phyloP scores from a whole-genome alignment of 2,797 vertebrate genomes.

The Hylomyscus alleni region DNA sequence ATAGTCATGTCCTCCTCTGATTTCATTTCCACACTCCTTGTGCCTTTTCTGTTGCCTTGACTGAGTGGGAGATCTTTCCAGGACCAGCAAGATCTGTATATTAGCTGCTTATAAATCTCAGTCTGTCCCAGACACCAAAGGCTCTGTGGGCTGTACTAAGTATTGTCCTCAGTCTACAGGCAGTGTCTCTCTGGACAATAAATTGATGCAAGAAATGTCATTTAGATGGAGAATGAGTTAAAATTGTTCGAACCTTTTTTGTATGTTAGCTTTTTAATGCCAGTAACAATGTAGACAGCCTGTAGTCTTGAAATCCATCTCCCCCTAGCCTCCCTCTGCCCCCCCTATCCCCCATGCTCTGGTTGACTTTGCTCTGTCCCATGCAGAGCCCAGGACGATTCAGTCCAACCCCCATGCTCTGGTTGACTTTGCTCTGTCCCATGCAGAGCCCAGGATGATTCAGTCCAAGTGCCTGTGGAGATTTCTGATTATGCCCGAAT shows the following conservation, averaged over 20 bases:
- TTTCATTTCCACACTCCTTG: not conserved
- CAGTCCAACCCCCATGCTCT: not conserved
- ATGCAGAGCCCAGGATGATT: not conserved
- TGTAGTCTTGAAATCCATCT: not conserved
- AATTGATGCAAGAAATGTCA: not conserved
- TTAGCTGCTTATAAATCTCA: not conserved
- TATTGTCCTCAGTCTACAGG: not conserved
- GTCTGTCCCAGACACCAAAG: not conserved
- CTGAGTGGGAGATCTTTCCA: not conserved
- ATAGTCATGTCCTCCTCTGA: not conserved
- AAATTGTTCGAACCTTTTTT: not conserved
- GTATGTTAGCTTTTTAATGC: not conserved
- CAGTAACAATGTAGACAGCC: not conserved
- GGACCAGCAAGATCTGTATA: not conserved
- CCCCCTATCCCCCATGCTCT: accelerated
- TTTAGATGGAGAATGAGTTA: slow-evolving; percentile 22
- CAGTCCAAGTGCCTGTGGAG: slow-evolving; percentile 63
- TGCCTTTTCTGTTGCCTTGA: too few species aligned
- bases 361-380: slow-evolving; percentile 26
- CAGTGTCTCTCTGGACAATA: not conserved
- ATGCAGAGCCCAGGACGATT: not conserved
- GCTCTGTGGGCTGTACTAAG: not conserved
- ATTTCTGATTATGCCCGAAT: slow-evolving; percentile 53
- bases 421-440: slow-evolving; percentile 26
- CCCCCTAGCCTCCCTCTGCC: too few species aligned